A percentile compares a stretch with the other conserved stretches of the same genome.
These are phyloP conservation scores for Copidosoma floridanum DNA, from an alignment of 1,140 invertebrate genomes.

Conservation along the genomic window DNA sequence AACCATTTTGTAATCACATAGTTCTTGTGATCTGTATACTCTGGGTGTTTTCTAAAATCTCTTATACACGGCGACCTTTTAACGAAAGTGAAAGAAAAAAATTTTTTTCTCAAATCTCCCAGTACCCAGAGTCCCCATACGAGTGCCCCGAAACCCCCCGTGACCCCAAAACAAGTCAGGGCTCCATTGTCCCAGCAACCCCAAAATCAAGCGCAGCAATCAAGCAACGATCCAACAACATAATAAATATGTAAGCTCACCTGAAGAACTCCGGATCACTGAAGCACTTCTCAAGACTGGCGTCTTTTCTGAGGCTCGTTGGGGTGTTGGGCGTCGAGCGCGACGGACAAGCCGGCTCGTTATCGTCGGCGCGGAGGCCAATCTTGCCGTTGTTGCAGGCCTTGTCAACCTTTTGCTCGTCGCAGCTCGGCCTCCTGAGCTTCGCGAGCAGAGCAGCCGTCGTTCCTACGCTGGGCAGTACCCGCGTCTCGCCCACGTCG, in stretches of 20 bases:
- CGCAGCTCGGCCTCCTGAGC: neutral
- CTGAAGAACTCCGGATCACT: slow-evolving; percentile 46
- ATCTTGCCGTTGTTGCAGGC: neutral
- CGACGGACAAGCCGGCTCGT: slow-evolving; percentile 30
- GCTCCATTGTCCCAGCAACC: too few species aligned
- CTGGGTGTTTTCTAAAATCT: too few species aligned
- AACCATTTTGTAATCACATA: too few species aligned
- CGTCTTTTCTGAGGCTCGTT: slow-evolving; percentile 38
- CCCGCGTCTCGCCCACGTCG: slow-evolving; percentile 17
- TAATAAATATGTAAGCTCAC: slow-evolving; percentile 16
- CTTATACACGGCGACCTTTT: too few species aligned
- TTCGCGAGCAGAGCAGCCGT: neutral
- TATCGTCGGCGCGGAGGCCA: neutral
- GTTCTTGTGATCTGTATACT: too few species aligned
- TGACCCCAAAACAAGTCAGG: too few species aligned
- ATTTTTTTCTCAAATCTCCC: too few species aligned
- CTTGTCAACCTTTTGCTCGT: neutral
- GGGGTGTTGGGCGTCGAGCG: slow-evolving; percentile 41
- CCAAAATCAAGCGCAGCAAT: too few species aligned
- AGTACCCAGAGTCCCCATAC: too few species aligned
- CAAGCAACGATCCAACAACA: too few species aligned
- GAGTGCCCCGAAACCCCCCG: too few species aligned
- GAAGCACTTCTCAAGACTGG: slow-evolving; percentile 45
- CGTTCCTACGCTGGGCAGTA: slow-evolving; percentile 3
- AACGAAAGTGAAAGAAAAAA: too few species aligned